Evolutionary conservation across 2,113 vertebrate species (phyloP).

Genomic region (Clarias magur): DNA sequence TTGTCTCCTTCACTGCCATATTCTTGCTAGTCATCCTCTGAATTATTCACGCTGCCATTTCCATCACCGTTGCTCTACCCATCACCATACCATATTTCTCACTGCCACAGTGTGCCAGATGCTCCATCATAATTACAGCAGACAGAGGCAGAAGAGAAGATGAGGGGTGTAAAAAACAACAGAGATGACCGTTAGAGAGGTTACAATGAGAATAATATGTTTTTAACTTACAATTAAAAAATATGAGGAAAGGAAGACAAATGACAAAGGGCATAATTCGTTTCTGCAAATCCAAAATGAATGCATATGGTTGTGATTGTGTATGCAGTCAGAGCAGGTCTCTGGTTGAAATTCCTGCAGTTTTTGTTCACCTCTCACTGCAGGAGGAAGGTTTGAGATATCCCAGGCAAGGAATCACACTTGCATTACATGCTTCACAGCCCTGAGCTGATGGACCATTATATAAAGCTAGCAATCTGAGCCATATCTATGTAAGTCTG

Average conservation of each 20-base stretch:
- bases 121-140: constrained; percentile 15
- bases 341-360: neutral
- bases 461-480: constrained; percentile 43
- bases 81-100: constrained; percentile 39
- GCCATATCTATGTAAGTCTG: constrained; percentile 10
- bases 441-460: constrained; percentile 40
- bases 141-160: constrained; percentile 5
- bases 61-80: constrained; percentile 40
- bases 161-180: neutral
- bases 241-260: neutral
- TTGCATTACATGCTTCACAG: constrained; percentile 52
- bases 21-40: constrained; percentile 37
- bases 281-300: constrained; percentile 19
- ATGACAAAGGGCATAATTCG: neutral
- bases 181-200: neutral
- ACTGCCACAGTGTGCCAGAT: constrained; percentile 34
- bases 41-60: constrained; percentile 49
- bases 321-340: constrained; percentile 8
- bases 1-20: constrained; percentile 37
- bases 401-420: constrained; percentile 27
- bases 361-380: neutral
- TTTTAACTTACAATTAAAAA: neutral
- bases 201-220: neutral
- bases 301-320: constrained; percentile 16
- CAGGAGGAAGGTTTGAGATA: constrained; percentile 45